Percentiles rank a stretch among this genome's conserved stretches.
phyloP scores from a whole-genome alignment of 2,797 vertebrate genomes.

The Balearica regulorum region DNA sequence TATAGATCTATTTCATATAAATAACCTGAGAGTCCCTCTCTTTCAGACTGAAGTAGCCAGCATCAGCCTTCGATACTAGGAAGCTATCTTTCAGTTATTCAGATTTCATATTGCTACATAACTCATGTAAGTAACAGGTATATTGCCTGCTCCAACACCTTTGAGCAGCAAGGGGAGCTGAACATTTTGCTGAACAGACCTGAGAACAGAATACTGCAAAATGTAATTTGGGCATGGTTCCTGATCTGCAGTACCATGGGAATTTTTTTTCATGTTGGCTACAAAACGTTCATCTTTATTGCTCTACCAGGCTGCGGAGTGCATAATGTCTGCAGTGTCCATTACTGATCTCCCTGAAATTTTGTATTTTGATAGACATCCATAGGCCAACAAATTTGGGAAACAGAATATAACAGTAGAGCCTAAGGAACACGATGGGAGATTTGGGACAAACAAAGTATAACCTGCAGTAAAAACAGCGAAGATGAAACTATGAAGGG shows the following conservation, averaged over 20 bases:
- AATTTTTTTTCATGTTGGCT: not conserved
- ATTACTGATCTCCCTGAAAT: not conserved
- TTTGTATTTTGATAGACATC: not conserved
- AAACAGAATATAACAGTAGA: not conserved
- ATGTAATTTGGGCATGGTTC: not conserved
- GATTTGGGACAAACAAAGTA: not conserved
- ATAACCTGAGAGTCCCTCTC: not conserved
- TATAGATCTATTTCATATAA: not conserved
- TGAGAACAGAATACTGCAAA: not conserved
- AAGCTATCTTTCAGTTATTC: not conserved
- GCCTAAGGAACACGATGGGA: not conserved
- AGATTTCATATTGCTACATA: not conserved
- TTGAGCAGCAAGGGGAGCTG: not conserved
- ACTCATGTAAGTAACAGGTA: not conserved
- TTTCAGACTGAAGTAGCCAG: not conserved
- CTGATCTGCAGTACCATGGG: not conserved
- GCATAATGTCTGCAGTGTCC: not conserved
- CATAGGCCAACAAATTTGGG: not conserved
- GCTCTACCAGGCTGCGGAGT: not conserved
- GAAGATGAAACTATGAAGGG: not conserved
- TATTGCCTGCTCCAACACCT: not conserved
- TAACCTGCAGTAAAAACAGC: not conserved
- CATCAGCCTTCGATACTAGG: not conserved
- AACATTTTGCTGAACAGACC: not conserved
- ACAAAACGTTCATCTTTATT: not conserved